Base-by-base conservation (phyloP, 2,888 invertebrate species). In the Thumatha senex region DNA sequence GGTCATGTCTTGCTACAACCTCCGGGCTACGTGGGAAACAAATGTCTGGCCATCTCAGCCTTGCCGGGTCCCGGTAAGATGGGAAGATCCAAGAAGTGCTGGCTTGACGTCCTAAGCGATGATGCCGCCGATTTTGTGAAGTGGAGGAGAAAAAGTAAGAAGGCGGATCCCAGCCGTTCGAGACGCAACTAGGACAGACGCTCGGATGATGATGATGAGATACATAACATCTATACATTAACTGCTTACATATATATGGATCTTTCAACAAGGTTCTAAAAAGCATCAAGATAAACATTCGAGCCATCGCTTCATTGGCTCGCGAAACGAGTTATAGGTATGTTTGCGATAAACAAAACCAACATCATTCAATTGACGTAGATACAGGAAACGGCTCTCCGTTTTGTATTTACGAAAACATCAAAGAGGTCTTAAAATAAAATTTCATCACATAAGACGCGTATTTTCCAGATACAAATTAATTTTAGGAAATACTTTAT, bases 301-400 rank as follows among this genome's bases (percentile, higher is more conserved):
- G 18, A 18, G 8, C 9, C 30, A 31, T n/a, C 24, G 10, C 15
- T 11, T 11, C 18, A 33, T 35, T 36, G 30, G 10, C 30, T 15
- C 14, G 35, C 39, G 10, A 49, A 33, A 45, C 3, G 11, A 12
- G 13, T 50, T 31, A 48, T 12, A 2, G 7, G 7, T 39, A 24
- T 30, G 31, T 43, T 43, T 15, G 39, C 38, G 10, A 49, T 45
- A 50, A 45, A 53, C 15, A 41, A 40, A 50, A 38, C 38, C 14
- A 39, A 47, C 34, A 40, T 51, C 34, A 24, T 36, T 24, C 13
- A 49, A 58, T 51, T 45, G 51, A 44, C 46, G 31, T n/a, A 10
- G 15, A 34, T 35, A 24, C 11, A 24, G 13, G 18, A 10, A 33
- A 14, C n/a, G 10, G 14, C 24, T 15, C 12, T 35, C 15, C n/a